Evolutionary conservation across 2,888 invertebrate genomes (phyloP), one percentile per base, ranked within the genome.

Genomic region (Malthinus flaveolus): DNA sequence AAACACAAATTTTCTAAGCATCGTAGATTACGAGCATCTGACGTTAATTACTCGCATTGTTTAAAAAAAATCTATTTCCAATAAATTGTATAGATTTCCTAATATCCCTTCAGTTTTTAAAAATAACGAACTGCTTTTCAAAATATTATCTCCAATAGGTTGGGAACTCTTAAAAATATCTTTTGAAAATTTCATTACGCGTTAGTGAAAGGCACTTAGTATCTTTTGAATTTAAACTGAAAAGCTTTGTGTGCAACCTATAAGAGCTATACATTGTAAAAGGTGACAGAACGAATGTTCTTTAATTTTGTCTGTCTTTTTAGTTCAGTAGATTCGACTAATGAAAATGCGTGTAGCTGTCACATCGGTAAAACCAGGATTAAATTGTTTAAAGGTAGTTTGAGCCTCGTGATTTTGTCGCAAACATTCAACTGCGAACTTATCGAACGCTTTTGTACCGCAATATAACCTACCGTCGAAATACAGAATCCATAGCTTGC

Each of bases 381-480:
- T 60, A 56, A 56, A 56, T 60, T 51, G 51, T 60, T 60, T 52
- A 56, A 56, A 60, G 45, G 42, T 47, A 56, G 52, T 52, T 54
- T 60, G 54, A 59, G 48, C 54, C 59, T 53, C 36, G 11, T 59
- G 54, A 53, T 49, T 49, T 59, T 59, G 59, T 59, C 46, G 45
- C 37, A 15, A 58, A 46, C 54, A 32, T 49, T 54, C 56, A 56
- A 55, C 51, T 59, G 51, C 52, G 47, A 56, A 59, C 51, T 52
- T 61, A 61, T 61, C 56, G 60, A 61, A 56, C 56, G 49, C 51
- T 51, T 59, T 49, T 33, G 36, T 31, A 12, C 23, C 53, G 56
- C 56, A 61, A 60, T 23, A 23, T 61, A 59, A 49, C 56, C 52
- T 45, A 44, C 56, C 44, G 51, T 56, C 55, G 32, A 42, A 61